Evolutionary conservation across 2,888 invertebrate species (phyloP).

Genomic region (Enchytraeus crypticus): DNA sequence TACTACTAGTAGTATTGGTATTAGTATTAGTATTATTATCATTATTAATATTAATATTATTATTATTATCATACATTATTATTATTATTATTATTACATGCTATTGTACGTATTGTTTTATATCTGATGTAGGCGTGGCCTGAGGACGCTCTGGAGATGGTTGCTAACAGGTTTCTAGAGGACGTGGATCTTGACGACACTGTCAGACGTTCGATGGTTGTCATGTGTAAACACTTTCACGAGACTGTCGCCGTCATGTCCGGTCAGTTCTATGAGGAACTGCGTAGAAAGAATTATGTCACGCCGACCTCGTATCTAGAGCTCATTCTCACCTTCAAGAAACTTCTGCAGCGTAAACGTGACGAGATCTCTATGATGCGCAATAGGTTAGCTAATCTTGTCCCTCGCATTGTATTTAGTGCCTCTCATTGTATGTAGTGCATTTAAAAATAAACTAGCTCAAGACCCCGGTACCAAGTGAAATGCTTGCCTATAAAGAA

Average conservation of each 20-base stretch:
- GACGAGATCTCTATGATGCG: constrained; percentile 43
- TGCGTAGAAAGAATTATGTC: constrained; percentile 49
- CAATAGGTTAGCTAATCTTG: too few relatives aligned
- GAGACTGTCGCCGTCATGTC: constrained; percentile 45
- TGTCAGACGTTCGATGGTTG: constrained; percentile 23
- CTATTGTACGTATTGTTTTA: too few relatives aligned
- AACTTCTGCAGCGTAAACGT: constrained; percentile 42
- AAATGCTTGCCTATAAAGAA: too few relatives aligned
- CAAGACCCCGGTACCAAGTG: too few relatives aligned
- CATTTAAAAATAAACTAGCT: too few relatives aligned
- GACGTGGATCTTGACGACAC: constrained; percentile 42
- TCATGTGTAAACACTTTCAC: constrained; percentile 49
- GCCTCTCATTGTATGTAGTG: too few relatives aligned
- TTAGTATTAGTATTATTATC: too few relatives aligned
- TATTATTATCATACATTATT: too few relatives aligned
- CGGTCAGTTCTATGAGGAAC: constrained; percentile 45
- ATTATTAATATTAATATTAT: too few relatives aligned
- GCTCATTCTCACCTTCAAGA: constrained; percentile 49
- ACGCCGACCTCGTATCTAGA: constrained; percentile 50
- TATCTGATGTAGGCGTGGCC: constrained; percentile 54
- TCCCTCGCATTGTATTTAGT: too few relatives aligned
- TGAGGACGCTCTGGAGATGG: constrained; percentile 50
- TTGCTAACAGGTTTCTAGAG: constrained; percentile 49
- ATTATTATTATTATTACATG: too few relatives aligned
- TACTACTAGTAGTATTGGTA: too few relatives aligned